phyloP scores from a whole-genome alignment of 2,797 vertebrate genomes.

The Takifugu ocellatus region DNA sequence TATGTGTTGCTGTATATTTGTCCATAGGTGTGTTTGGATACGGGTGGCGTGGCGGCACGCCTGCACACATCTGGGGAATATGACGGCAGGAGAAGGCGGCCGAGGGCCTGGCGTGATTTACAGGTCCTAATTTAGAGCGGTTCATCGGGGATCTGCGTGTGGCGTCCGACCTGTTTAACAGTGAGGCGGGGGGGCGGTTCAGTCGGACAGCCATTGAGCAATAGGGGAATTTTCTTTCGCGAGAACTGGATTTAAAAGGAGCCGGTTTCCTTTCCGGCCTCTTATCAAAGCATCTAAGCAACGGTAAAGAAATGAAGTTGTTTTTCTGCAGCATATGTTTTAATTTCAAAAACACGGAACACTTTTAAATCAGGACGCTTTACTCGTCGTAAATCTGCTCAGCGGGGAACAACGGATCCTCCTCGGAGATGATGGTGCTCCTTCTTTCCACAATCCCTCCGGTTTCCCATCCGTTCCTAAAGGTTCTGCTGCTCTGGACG shows the following conservation, averaged over 20 bases:
- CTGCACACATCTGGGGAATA: neutral
- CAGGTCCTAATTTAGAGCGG: slow-evolving; percentile 50
- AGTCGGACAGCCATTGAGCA: slow-evolving; percentile 47
- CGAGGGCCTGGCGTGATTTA: slow-evolving; percentile 57
- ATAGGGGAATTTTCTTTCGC: slow-evolving; percentile 46
- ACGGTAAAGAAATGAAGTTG: slow-evolving; percentile 12
- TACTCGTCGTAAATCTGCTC: too few species aligned
- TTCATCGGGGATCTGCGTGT: slow-evolving; percentile 50
- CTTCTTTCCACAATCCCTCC: neutral
- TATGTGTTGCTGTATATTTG: slow-evolving; percentile 45
- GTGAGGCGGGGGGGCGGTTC: slow-evolving; percentile 45
- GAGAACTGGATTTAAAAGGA: too few species aligned
- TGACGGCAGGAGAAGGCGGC: slow-evolving; percentile 14
- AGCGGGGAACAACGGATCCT: neutral
- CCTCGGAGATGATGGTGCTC: neutral
- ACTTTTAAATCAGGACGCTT: too few species aligned
- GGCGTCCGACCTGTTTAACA: slow-evolving; percentile 42
- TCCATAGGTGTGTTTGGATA: slow-evolving; percentile 29
- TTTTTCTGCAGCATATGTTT: too few species aligned
- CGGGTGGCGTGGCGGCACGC: slow-evolving; percentile 3
- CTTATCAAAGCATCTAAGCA: too few species aligned
- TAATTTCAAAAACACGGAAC: too few species aligned
- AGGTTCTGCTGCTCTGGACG: neutral
- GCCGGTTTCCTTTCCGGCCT: too few species aligned
- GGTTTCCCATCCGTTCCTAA: neutral